Conservation (phyloP, 2,888 invertebrate species). For the Ophion costatus region DNA sequence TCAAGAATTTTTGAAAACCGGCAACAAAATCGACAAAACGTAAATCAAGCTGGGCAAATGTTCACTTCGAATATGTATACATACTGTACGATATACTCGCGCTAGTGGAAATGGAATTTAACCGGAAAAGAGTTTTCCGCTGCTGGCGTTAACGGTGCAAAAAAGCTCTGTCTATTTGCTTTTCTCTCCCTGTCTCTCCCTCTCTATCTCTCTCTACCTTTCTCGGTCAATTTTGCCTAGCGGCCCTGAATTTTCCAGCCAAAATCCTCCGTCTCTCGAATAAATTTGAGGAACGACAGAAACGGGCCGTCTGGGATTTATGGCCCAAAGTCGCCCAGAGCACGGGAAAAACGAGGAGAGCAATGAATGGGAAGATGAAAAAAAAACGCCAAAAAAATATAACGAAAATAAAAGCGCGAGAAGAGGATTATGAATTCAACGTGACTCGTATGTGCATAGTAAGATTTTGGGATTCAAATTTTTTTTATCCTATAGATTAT, state of each 20-base stretch:
- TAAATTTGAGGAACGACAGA: constrained; percentile 61
- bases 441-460: too few species aligned
- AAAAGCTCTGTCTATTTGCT: constrained; percentile 24
- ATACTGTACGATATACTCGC: not conserved
- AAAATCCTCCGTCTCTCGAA: constrained; percentile 34
- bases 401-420: constrained; percentile 3
- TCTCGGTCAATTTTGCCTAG: too few species aligned
- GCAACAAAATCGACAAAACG: too few species aligned
- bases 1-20: too few species aligned
- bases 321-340: constrained; percentile 13
- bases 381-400: constrained; percentile 2
- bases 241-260: constrained; percentile 7
- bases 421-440: not conserved
- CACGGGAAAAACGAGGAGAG: constrained; percentile 35
- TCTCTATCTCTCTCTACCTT: not conserved
- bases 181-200: not conserved
- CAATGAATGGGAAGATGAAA: not conserved
- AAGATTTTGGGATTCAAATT: too few species aligned
- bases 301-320: constrained; percentile 58
- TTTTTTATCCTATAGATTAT: too few species aligned
- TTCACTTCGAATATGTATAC: not conserved
- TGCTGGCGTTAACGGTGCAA: not conserved
- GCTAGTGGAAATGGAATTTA: constrained; percentile 1
- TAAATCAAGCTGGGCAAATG: not conserved
- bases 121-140: constrained; percentile 1